Evolutionary conservation across 2,797 vertebrate species (phyloP), one percentile per base, ranked within the genome.

Genomic region (Phoebastria nigripes): DNA sequence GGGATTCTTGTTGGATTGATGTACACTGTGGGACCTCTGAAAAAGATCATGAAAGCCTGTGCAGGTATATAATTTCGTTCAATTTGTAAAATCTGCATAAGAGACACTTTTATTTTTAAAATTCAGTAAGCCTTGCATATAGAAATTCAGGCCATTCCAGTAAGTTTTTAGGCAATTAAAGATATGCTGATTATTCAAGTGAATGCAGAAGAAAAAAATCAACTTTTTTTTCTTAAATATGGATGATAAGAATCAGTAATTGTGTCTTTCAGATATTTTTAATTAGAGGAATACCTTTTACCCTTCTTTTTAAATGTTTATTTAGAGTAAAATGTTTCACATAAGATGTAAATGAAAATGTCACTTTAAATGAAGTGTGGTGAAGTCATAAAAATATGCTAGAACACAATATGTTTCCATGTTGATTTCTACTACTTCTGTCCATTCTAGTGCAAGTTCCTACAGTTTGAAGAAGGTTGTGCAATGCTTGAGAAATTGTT

Each of bases 1-100:
- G 99, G 99, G 11, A 99, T 99, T 97, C 98, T 99, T 78, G 99
- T 99, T 90, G 99, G 99, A 78, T 94, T 99, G 76, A 98, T 99
- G 94, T 99, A 99, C 94, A 99, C 98, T 1, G 72, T 92, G 2
- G 99, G 99, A 71, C 99, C 99, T 20, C 98, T 99, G 96, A 98
- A 98, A 97, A 97, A 77, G 35, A 82, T 99, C 90, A 99, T 99
- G 99, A 94, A 97, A 91, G 95, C 54, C 21, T 98, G 97, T 97
- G 96, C 98, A 99, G 99, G 99, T 99, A 87, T 31, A 15, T 28
- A 67, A 9, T 56, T 86, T 33, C 56, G 49, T 72, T 91, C 55
- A 33, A 25, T 87, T 79, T 84, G 42, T 67, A 22, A 82, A 39
- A 56, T 67, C 21, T 70, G 37, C 9, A 3, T 62, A 41, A 86